phyloP scores from a whole-genome alignment of 2,113 vertebrate genomes.

The Todiramphus saurophagus region DNA sequence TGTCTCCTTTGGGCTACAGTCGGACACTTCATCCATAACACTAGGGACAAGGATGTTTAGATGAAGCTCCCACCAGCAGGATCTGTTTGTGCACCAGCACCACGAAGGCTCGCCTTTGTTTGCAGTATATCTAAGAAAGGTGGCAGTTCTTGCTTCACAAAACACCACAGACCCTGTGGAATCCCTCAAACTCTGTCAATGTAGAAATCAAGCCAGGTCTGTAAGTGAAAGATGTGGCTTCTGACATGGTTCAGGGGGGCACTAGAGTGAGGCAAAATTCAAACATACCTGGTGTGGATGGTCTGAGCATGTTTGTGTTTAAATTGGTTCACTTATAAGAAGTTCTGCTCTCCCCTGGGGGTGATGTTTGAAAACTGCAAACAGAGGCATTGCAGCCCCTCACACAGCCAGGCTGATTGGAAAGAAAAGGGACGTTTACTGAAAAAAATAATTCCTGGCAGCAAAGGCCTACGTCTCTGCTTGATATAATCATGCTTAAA shows the following conservation, averaged over 20 bases:
- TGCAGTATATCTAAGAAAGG: not conserved
- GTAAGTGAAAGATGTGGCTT: fast-evolving
- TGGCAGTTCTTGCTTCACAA: not conserved
- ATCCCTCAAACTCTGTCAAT: not conserved
- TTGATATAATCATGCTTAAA: not conserved
- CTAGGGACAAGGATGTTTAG: not conserved
- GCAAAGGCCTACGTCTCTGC: not conserved
- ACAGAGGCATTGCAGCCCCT: not conserved
- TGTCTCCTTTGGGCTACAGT: not conserved
- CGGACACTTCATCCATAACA: not conserved
- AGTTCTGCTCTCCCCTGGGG: not conserved
- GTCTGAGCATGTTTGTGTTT: not conserved
- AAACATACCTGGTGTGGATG: not conserved
- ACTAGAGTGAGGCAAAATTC: not conserved
- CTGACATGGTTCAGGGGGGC: not conserved
- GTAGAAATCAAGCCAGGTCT: not conserved
- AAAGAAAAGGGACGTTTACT: not conserved
- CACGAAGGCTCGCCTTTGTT: fast-evolving
- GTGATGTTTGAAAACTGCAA: not conserved
- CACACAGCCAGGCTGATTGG: fast-evolving
- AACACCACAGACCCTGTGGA: not conserved
- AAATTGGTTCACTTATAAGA: not conserved
- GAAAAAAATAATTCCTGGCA: not conserved
- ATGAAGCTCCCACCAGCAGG: not conserved
- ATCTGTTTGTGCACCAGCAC: not conserved